Evolutionary conservation across 64 coral and sea anemone genomes (phyloP), one percentile per base, ranked within the genome.

Genomic region (Stichodactyla helianthus): DNA sequence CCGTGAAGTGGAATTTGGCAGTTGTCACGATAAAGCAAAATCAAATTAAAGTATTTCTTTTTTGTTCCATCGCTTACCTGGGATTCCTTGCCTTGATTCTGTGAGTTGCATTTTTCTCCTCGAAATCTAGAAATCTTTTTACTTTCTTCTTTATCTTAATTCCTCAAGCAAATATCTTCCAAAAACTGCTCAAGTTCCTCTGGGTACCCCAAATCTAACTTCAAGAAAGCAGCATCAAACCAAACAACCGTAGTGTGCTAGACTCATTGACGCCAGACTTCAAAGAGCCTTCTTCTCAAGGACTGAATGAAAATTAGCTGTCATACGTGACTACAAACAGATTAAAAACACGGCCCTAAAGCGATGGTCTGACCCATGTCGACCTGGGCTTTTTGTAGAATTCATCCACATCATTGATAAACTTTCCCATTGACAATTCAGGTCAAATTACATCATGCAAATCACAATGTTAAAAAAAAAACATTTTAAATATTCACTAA

Each of bases 311-410:
- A 74, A 74, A 31, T 9, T 12, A 74, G 68, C 68, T 74, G 68
- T 74, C 68, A 74, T 4, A 74, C n/a, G 25, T 31, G 5, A n/a
- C 10, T 11, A 74, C 4, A 74, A 74, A 74, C 22, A 74, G 68
- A 74, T 74, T 31, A 31, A 28, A 74, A 28, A 74, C 68, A 74
- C 10, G 27, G 68, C 68, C 25, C 68, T 74, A 74, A 9, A 74
- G 68, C 68, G 4, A 74, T 74, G 68, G 68, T 74, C 68, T 74
- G 68, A 74, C 68, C 68, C 68, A 74, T 74, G 25, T 9, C 68
- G 68, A 74, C 68, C 68, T 74, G 4, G 20, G 62, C 62, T 65
- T 65, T 65, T 9, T 19, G 4, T 74, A 74, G 4, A 23, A 27
- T 74, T 74, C 20, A 71, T 71, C 25, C 25, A 27, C 25, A 31